phyloP scores from a whole-genome alignment of 2,888 invertebrate genomes.

The Amphipoea oculea region DNA sequence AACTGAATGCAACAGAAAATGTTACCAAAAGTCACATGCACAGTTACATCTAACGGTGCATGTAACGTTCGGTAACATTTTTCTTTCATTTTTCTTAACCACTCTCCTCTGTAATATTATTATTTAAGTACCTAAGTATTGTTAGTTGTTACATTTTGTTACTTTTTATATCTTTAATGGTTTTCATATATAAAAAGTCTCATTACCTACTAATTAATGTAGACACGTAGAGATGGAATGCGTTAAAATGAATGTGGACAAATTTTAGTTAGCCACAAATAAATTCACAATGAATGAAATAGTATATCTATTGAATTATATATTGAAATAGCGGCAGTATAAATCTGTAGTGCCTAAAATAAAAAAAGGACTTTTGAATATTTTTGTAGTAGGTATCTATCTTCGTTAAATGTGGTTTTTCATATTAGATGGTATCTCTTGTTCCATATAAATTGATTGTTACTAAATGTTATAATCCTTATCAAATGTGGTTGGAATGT shows the following conservation, averaged over 20 bases:
- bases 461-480: conserved; percentile 38
- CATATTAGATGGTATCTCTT: conserved; percentile 24
- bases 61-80: conserved; percentile 18
- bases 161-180: background rate
- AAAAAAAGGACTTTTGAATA: background rate
- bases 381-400: background rate
- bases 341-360: background rate
- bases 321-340: conserved; percentile 10
- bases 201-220: conserved; percentile 13
- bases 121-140: background rate
- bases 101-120: background rate
- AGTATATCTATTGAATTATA: background rate
- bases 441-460: conserved; percentile 30
- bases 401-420: conserved; percentile 20
- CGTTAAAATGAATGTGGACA: conserved; percentile 4
- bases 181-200: conserved; percentile 4
- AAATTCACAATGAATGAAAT: conserved; percentile 16
- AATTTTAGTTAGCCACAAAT: conserved; percentile 13
- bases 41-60: conserved; percentile 25
- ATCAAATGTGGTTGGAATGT: conserved; percentile 38
- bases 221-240: conserved; percentile 6
- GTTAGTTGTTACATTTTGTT: background rate
- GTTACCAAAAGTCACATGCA: conserved; percentile 3
- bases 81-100: background rate
- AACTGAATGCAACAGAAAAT: conserved; percentile 8